Evolutionary conservation across 2,113 vertebrate species (phyloP).

Genomic region (Ellobius talpinus): DNA sequence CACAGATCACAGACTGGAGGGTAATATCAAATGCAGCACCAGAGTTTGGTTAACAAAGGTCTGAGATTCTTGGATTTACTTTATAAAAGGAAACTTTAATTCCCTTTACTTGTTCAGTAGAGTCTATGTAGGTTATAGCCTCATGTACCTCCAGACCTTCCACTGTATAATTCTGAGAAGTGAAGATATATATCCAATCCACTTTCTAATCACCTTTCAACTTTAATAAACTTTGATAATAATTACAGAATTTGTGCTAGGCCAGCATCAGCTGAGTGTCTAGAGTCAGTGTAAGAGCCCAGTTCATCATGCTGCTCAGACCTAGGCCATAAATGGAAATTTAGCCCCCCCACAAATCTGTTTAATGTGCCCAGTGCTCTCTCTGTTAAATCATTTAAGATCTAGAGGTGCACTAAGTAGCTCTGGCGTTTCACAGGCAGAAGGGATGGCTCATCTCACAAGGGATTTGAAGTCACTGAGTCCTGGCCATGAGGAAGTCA

Average conservation of each 20-base stretch:
- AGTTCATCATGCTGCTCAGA: constrained; percentile 17
- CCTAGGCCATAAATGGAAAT: constrained; percentile 55
- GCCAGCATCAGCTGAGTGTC: constrained; percentile 44
- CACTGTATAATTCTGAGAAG: constrained; percentile 39
- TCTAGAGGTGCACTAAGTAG: constrained; percentile 3
- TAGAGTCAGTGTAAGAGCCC: not conserved
- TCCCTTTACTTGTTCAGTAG: not conserved
- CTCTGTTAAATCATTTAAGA: constrained; percentile 64
- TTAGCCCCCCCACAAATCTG: constrained; percentile 54
- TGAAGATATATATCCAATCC: not conserved
- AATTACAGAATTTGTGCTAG: constrained; percentile 59
- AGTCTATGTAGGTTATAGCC: not conserved
- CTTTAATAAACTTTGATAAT: constrained; percentile 40
- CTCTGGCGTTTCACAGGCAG: constrained; percentile 38
- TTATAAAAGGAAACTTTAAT: not conserved
- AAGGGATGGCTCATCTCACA: constrained; percentile 7
- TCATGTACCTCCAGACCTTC: not conserved
- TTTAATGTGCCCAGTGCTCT: constrained; percentile 57
- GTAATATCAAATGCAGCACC: not conserved
- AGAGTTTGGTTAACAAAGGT: constrained; percentile 9
- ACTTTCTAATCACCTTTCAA: constrained; percentile 65
- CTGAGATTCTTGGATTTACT: not conserved
- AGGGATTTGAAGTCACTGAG: constrained; percentile 49
- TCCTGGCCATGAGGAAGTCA: not conserved
- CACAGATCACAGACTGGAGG: constrained; percentile 28